Conservation (phyloP, 2,888 invertebrate species). For the Pseudococcus viburni region DNA sequence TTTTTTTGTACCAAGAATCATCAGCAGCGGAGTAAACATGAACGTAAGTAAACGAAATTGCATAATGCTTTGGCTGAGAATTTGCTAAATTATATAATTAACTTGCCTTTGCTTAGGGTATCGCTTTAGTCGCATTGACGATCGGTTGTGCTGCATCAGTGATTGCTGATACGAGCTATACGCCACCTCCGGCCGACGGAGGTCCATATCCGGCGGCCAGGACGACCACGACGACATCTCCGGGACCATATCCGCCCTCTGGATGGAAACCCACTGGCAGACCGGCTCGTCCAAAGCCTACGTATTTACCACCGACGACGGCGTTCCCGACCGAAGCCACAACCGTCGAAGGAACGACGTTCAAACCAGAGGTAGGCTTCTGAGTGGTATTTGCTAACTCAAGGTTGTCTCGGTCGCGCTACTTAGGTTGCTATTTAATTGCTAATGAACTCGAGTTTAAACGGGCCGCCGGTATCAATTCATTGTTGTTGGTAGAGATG, state of each 20-base stretch:
- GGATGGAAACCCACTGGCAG: slow-evolving; percentile 72
- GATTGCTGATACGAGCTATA: slow-evolving; percentile 52
- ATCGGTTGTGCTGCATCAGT: slow-evolving; percentile 29
- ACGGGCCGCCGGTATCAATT: neutral
- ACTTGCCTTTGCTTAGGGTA: neutral
- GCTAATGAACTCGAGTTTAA: slow-evolving; percentile 7
- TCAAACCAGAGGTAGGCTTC: slow-evolving; percentile 64
- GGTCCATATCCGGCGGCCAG: slow-evolving; percentile 58
- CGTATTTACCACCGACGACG: slow-evolving; percentile 50
- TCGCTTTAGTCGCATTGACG: slow-evolving; percentile 14
- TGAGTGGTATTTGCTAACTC: slow-evolving; percentile 1
- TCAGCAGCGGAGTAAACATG: neutral
- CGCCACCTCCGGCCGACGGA: slow-evolving; percentile 57
- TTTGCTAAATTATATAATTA: neutral
- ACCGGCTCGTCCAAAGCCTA: slow-evolving; percentile 69
- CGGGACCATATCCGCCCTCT: slow-evolving; percentile 70
- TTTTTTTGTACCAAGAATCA: neutral
- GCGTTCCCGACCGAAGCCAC: slow-evolving; percentile 1
- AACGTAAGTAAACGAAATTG: too few species aligned
- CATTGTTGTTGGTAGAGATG: neutral
- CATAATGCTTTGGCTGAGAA: neutral
- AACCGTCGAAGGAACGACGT: slow-evolving; percentile 60
- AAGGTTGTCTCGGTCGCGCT: neutral
- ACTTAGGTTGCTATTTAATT: slow-evolving; percentile 12
- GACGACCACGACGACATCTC: slow-evolving; percentile 68